phyloP scores from a whole-genome alignment of 2,113 vertebrate genomes.

The Paratilapia polleni region DNA sequence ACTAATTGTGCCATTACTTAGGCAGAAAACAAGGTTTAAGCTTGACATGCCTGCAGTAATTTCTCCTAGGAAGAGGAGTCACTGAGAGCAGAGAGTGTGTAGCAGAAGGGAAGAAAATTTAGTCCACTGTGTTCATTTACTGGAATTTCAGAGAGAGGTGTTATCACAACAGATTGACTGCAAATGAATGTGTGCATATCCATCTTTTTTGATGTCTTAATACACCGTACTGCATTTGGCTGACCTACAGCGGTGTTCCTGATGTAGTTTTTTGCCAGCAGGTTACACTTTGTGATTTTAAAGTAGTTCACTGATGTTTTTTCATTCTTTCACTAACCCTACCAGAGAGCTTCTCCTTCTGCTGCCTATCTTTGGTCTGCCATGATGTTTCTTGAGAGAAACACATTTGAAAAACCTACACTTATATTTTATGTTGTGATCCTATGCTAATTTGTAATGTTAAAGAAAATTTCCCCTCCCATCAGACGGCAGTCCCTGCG shows the following conservation, averaged over 20 bases:
- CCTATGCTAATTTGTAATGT: too few relatives aligned
- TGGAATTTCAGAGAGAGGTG: not conserved
- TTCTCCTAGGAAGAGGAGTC: not conserved
- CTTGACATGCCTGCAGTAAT: not conserved
- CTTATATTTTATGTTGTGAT: too few relatives aligned
- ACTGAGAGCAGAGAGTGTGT: not conserved
- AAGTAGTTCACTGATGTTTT: not conserved
- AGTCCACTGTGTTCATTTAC: not conserved
- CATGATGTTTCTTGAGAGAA: too few relatives aligned
- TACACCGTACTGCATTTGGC: too few relatives aligned
- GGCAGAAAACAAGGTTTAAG: not conserved
- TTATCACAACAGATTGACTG: not conserved
- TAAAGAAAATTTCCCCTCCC: too few relatives aligned
- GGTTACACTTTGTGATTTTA: not conserved
- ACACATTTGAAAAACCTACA: too few relatives aligned
- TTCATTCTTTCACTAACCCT: not conserved
- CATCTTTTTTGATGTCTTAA: too few relatives aligned
- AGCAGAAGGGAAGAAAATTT: not conserved
- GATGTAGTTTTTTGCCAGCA: not conserved
- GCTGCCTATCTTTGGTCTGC: not conserved
- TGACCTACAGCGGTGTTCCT: not conserved
- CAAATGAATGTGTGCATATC: too few relatives aligned
- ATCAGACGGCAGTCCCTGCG: too few relatives aligned
- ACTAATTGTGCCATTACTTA: fast-evolving
- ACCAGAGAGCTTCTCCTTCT: fast-evolving